Percentiles rank a stretch among this genome's conserved stretches.
Conservation (phyloP, 2,888 invertebrate species). For the Neocrepidodera transversa region DNA sequence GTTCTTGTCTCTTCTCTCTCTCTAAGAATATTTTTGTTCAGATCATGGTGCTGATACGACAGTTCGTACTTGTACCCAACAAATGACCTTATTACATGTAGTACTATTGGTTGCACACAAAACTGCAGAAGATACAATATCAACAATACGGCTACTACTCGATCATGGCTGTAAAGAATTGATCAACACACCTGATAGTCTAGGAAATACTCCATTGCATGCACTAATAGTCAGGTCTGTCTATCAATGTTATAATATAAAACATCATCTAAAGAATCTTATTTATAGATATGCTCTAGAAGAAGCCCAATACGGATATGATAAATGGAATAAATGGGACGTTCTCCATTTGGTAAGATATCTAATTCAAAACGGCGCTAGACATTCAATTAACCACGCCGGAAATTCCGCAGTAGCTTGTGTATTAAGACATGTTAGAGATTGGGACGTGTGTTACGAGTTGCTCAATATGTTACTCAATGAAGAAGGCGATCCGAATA, state of each 20-base stretch:
- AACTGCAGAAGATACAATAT: constrained; percentile 74
- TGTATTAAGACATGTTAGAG: constrained; percentile 73
- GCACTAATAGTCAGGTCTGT: constrained; percentile 66
- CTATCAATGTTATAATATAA: no score
- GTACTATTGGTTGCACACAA: constrained; percentile 75
- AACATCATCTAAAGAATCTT: neutral
- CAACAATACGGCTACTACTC: constrained; percentile 71
- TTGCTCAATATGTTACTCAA: constrained; percentile 67
- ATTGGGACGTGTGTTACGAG: constrained; percentile 72
- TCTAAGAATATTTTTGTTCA: constrained; percentile 1
- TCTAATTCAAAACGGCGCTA: constrained; percentile 70
- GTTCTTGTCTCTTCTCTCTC: no score
- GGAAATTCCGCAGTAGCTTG: constrained; percentile 75
- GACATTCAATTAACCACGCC: constrained; percentile 72
- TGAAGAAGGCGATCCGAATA: constrained; percentile 71
- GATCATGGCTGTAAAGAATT: constrained; percentile 77
- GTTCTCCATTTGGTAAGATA: constrained; percentile 72
- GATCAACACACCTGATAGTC: constrained; percentile 74
- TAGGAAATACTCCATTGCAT: constrained; percentile 80
- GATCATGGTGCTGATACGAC: constrained; percentile 70
- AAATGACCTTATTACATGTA: constrained; percentile 73
- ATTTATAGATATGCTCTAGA: constrained; percentile 68
- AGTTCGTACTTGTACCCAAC: constrained; percentile 73
- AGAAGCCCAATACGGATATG: constrained; percentile 71
- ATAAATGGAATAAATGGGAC: constrained; percentile 79